Conservation (phyloP, 2,888 invertebrate genomes). For the Amphiduros pacificus region DNA sequence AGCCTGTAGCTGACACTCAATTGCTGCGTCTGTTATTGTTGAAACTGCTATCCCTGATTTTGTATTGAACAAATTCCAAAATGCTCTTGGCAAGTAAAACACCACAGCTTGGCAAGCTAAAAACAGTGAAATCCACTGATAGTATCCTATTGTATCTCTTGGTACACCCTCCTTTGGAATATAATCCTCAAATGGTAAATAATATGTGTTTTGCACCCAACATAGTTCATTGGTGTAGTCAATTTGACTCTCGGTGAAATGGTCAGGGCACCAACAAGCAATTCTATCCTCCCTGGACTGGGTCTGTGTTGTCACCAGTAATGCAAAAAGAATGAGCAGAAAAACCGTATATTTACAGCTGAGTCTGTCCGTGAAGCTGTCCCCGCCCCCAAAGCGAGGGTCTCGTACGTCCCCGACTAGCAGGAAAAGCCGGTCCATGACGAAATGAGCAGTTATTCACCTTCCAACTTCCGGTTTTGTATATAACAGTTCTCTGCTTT, state of each 20-base stretch:
- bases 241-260: conserved; percentile 27
- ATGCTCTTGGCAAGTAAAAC: conserved; percentile 56
- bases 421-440: conserved; percentile 30
- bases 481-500: no score
- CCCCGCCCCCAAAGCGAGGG: conserved; percentile 27
- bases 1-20: conserved; percentile 23
- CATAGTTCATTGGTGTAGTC: conserved; percentile 51
- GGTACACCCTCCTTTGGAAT: conserved; percentile 55
- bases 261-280: conserved; percentile 30
- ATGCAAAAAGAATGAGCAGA: conserved; percentile 22
- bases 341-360: conserved; percentile 31
- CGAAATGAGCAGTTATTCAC: no score
- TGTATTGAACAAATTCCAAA: conserved; percentile 58
- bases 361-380: conserved; percentile 32
- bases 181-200: conserved; percentile 59
- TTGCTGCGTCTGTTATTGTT: conserved; percentile 18
- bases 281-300: conserved; percentile 28
- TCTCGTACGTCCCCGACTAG: conserved; percentile 26
- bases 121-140: conserved; percentile 61
- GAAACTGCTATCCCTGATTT: conserved; percentile 26
- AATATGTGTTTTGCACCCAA: conserved; percentile 63
- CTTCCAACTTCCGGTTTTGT: no score
- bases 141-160: conserved; percentile 58
- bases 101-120: conserved; percentile 21
- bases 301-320: conserved; percentile 23